phyloP scores from a whole-genome alignment of 2,888 invertebrate species.

The Amiota communis region DNA sequence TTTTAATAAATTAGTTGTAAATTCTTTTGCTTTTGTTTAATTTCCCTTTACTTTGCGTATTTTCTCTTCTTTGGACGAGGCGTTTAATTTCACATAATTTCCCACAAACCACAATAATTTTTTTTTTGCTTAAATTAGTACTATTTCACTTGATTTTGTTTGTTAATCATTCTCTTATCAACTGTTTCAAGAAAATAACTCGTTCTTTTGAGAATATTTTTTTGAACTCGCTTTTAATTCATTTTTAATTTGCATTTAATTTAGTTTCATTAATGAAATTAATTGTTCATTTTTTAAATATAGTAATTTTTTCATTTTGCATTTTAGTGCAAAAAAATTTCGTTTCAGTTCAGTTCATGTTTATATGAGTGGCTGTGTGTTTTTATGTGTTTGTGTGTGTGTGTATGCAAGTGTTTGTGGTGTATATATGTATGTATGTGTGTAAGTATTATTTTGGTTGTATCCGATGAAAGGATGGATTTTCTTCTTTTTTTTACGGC shows the following conservation, averaged over 20 bases:
- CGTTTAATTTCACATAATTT: not conserved
- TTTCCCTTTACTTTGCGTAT: no score
- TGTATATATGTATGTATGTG: constrained; percentile 44
- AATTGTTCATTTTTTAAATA: not conserved
- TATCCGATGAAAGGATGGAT: constrained; percentile 60
- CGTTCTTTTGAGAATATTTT: not conserved
- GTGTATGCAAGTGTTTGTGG: constrained; percentile 49
- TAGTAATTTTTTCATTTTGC: not conserved
- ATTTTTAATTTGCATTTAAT: not conserved
- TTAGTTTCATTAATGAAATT: not conserved
- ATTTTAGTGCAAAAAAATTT: not conserved
- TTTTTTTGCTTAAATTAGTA: not conserved
- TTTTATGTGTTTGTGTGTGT: constrained; percentile 27
- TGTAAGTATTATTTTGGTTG: constrained; percentile 63
- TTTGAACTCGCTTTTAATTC: not conserved
- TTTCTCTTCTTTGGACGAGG: not conserved
- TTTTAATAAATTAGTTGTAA: no score
- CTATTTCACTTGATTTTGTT: not conserved
- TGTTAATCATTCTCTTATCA: not conserved
- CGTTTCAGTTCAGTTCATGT: constrained; percentile 15
- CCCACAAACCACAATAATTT: not conserved
- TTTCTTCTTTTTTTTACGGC: constrained; percentile 50
- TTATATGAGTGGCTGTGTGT: constrained; percentile 18
- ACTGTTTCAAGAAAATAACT: no score
- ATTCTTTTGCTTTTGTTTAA: no score